phyloP scores from a whole-genome alignment of 2,797 vertebrate genomes.

The Uromys caudimaculatus region DNA sequence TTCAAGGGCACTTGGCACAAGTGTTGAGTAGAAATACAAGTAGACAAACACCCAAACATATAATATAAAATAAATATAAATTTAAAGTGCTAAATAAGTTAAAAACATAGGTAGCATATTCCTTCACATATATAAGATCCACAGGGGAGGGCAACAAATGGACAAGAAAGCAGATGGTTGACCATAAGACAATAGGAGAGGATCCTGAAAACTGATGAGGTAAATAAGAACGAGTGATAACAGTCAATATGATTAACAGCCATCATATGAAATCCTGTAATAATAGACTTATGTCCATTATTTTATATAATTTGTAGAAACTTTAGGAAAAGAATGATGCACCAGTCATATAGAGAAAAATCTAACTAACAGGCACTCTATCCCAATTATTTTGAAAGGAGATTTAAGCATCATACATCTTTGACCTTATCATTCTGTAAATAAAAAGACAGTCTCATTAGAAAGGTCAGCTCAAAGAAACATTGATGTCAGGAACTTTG shows the following conservation, averaged over 20 bases:
- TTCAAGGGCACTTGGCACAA: no score
- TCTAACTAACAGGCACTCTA: no score
- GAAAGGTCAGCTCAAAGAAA: not conserved
- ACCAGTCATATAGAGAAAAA: not conserved
- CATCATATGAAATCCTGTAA: not conserved
- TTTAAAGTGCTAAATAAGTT: not conserved
- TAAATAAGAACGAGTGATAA: not conserved
- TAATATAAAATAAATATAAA: not conserved
- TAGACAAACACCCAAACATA: not conserved
- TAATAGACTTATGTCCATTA: not conserved
- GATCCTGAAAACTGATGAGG: not conserved
- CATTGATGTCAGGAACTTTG: not conserved
- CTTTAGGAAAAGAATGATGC: not conserved
- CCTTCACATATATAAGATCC: not conserved
- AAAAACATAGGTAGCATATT: not conserved
- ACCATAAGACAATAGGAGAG: no score
- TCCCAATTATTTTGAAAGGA: not conserved
- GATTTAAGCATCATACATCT: not conserved
- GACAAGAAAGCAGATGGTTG: not conserved
- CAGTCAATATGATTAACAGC: not conserved
- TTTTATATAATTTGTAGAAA: not conserved
- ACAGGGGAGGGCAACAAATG: not conserved
- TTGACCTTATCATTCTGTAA: not conserved
- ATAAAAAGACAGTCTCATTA: not conserved
- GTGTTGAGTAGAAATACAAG: no score